phyloP scores from a whole-genome alignment of 2,888 invertebrate species.

The Ecdyonurus torrentis region DNA sequence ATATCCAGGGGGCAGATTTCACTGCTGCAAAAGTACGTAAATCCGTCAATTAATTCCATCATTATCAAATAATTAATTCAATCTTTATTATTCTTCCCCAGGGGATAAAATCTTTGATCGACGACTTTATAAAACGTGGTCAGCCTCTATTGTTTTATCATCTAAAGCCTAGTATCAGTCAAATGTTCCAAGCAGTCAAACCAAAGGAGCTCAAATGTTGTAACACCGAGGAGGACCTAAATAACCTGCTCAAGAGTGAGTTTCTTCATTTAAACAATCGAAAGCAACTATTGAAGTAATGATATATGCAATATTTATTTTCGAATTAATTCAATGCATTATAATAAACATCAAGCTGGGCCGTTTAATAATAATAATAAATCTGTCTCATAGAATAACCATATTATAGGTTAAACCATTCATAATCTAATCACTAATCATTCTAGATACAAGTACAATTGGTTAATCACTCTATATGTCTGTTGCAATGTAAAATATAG shows the following conservation, averaged over 20 bases:
- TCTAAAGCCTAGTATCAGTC: constrained; percentile 37
- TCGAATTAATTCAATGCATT: too few species aligned
- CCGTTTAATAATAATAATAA: too few species aligned
- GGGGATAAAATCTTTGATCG: constrained; percentile 42
- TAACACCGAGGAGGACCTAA: constrained; percentile 33
- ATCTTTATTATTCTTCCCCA: constrained; percentile 21
- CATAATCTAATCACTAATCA: too few species aligned
- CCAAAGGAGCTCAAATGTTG: constrained; percentile 37
- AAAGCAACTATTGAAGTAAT: too few species aligned
- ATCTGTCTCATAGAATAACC: too few species aligned
- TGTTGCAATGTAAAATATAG: too few species aligned
- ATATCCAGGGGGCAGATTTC: constrained; percentile 46
- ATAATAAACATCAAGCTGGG: too few species aligned
- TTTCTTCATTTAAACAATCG: neutral
- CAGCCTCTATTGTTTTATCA: constrained; percentile 39
- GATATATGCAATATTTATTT: too few species aligned
- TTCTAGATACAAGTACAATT: too few species aligned
- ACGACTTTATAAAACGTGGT: constrained; percentile 37
- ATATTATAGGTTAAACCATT: too few species aligned
- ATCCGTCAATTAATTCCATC: neutral
- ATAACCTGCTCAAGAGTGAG: constrained; percentile 33
- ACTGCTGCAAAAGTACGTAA: constrained; percentile 40
- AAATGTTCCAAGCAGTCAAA: constrained; percentile 38
- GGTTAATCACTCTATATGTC: too few species aligned
- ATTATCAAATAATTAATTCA: neutral